phyloP scores from a whole-genome alignment of 1,140 invertebrate genomes.

The Lethrus apterus region DNA sequence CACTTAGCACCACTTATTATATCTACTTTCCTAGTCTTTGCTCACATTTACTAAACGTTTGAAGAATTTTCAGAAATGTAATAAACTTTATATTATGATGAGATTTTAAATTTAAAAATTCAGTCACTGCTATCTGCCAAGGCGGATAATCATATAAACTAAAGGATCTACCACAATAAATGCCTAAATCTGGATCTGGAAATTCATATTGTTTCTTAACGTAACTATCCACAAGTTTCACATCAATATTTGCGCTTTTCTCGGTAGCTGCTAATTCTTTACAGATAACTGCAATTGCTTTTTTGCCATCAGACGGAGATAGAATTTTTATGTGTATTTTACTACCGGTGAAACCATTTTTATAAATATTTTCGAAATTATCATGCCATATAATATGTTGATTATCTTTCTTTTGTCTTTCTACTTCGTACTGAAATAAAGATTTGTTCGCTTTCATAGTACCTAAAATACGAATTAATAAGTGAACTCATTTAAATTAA shows the following conservation, averaged over 20 bases:
- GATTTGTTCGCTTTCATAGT: constrained; percentile 49
- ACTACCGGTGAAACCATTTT: constrained; percentile 45
- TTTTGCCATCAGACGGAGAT: constrained; percentile 48
- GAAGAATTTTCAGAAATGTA: constrained; percentile 50
- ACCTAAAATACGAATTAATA: constrained; percentile 42
- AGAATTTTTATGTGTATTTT: constrained; percentile 46
- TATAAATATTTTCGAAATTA: constrained; percentile 44
- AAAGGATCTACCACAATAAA: constrained; percentile 53
- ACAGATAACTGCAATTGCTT: constrained; percentile 44
- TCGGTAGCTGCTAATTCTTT: constrained; percentile 35
- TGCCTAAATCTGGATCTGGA: constrained; percentile 59
- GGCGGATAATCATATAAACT: constrained; percentile 56
- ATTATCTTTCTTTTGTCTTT: constrained; percentile 44
- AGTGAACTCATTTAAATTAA: constrained; percentile 12
- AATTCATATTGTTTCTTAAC: constrained; percentile 45
- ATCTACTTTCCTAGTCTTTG: constrained; percentile 60
- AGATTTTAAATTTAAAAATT: constrained; percentile 55
- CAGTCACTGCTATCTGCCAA: constrained; percentile 63
- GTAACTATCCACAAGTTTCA: constrained; percentile 44
- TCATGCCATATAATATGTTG: constrained; percentile 51
- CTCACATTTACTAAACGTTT: constrained; percentile 55
- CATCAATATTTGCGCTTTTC: constrained; percentile 39
- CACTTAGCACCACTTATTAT: not conserved
- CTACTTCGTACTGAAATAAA: constrained; percentile 47
- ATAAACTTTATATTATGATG: constrained; percentile 47